These are phyloP conservation scores for Boleophthalmus pectinirostris DNA, from an alignment of 2,113 vertebrate species.

Conservation along the genomic window DNA sequence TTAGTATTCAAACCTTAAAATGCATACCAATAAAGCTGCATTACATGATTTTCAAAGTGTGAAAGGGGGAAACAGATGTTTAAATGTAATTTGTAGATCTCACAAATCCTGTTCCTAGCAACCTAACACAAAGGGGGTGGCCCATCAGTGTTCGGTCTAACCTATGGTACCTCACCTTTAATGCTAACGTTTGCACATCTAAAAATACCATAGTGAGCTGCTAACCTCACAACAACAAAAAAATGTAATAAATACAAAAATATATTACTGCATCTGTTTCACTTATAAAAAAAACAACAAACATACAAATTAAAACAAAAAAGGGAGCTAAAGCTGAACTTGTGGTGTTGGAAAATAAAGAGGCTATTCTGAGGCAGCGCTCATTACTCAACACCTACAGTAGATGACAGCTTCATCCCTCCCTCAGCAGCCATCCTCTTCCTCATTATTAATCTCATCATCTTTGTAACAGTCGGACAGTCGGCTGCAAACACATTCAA, in stretches of 20 bases:
- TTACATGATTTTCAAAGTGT: background rate
- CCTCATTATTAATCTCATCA: slow-evolving; percentile 73
- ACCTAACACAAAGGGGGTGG: too few species aligned
- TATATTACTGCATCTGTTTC: too few species aligned
- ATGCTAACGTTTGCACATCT: too few species aligned
- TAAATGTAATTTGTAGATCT: too few species aligned
- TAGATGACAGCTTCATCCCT: slow-evolving; percentile 74
- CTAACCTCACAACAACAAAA: too few species aligned
- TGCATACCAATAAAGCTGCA: too few species aligned
- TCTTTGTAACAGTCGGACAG: slow-evolving; percentile 64
- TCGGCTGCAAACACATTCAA: slow-evolving; percentile 64
- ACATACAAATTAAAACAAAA: background rate
- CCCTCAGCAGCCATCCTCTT: slow-evolving; percentile 66
- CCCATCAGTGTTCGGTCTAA: too few species aligned
- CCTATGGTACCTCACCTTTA: too few species aligned
- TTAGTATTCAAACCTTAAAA: background rate
- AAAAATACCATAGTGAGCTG: too few species aligned
- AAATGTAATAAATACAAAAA: too few species aligned
- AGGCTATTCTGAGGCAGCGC: slow-evolving; percentile 37
- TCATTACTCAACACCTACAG: slow-evolving; percentile 74
- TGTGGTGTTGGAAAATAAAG: background rate
- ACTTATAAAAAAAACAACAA: too few species aligned
- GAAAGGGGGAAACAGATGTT: background rate
- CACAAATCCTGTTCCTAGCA: too few species aligned
- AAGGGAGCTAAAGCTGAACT: background rate